Conservation (phyloP, 2,888 invertebrate species). For the Laothoe populi region DNA sequence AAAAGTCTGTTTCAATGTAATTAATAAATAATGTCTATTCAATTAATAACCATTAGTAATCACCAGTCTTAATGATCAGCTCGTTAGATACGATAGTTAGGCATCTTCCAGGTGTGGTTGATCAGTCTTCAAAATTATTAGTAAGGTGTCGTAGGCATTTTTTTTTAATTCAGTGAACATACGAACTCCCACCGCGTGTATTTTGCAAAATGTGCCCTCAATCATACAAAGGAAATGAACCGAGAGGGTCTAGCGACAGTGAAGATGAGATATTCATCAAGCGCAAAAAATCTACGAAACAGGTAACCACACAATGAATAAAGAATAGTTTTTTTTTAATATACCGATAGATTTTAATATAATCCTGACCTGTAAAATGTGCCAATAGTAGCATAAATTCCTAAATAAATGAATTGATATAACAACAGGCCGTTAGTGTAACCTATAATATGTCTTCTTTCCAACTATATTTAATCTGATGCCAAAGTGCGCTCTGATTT, state of each 20-base stretch:
- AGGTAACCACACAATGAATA: constrained; percentile 4
- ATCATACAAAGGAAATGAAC: constrained; percentile 27
- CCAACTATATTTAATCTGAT: too few species aligned
- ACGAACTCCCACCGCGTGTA: not conserved
- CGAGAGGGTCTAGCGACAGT: constrained; percentile 44
- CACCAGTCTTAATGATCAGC: not conserved
- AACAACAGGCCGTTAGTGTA: too few species aligned
- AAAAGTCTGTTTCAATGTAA: not conserved
- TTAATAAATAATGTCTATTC: not conserved
- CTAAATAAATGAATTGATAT: too few species aligned
- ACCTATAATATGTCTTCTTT: too few species aligned
- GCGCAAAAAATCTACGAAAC: constrained; percentile 5
- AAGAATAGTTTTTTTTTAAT: not conserved
- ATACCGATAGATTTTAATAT: too few species aligned
- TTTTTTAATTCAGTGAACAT: not conserved
- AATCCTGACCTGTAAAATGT: too few species aligned
- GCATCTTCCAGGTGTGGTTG: not conserved
- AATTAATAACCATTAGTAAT: constrained; percentile 13
- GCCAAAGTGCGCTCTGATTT: too few species aligned
- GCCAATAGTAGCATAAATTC: too few species aligned
- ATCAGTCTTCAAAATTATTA: constrained; percentile 10
- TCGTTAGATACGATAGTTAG: constrained; percentile 7
- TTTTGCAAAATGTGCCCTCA: constrained; percentile 5
- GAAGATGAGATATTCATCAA: constrained; percentile 34
- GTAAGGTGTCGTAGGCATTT: not conserved